Conservation (phyloP, 2,113 vertebrate genomes). For the Pandion haliaetus region DNA sequence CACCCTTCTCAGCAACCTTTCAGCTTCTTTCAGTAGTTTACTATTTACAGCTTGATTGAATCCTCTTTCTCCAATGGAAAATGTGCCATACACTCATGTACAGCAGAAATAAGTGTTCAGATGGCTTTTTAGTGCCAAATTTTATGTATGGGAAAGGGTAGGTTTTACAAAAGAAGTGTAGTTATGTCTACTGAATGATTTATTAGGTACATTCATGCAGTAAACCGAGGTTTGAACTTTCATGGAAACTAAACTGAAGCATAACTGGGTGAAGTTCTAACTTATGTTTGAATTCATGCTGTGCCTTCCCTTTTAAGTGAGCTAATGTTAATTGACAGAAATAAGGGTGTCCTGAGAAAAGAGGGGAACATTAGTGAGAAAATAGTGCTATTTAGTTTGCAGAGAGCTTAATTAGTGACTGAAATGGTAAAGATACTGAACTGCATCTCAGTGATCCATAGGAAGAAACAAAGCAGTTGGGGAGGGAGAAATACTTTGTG, state of each 20-base stretch:
- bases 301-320: not conserved
- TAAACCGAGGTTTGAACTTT: not conserved
- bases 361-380: not conserved
- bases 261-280: not conserved
- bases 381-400: not conserved
- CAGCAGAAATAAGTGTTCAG: not conserved
- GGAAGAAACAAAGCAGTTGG: not conserved
- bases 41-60: not conserved
- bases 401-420: not conserved
- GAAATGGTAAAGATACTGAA: not conserved
- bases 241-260: not conserved
- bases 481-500: not conserved
- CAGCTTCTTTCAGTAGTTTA: not conserved
- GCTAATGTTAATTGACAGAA: not conserved
- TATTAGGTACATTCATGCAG: not conserved
- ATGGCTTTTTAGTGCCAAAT: not conserved
- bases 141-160: not conserved
- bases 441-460: not conserved
- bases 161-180: not conserved
- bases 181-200: not conserved
- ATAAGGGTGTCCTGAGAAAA: not conserved
- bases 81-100: fast-evolving
- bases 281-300: not conserved
- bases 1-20: not conserved
- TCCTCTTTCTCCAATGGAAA: not conserved